Percentiles rank a stretch among this genome's conserved stretches.
These are phyloP conservation scores for Theonella swinhoei DNA, from an alignment of 37 sponge, comb jelly and placozoan species.

Conservation along the genomic window DNA sequence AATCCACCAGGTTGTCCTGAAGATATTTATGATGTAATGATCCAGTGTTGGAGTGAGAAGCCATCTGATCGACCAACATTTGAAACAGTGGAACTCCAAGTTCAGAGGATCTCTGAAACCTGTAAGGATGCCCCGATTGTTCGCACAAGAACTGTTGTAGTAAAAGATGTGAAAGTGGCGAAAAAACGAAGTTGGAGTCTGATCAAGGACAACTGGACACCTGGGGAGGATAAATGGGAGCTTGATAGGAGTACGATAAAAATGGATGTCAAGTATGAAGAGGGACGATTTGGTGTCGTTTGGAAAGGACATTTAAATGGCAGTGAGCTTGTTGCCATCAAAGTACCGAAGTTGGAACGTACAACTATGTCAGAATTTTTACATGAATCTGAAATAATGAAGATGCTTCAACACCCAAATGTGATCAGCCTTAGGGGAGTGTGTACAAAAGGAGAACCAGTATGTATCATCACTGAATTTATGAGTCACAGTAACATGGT, in stretches of 20 bases:
- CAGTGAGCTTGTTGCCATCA: neutral
- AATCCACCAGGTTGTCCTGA: conserved; percentile 47
- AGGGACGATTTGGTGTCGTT: neutral
- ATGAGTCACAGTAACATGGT: neutral
- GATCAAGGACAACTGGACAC: neutral
- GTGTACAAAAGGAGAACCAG: conserved; percentile 1
- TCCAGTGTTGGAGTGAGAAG: conserved; percentile 53
- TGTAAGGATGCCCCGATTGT: neutral
- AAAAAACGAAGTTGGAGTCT: neutral
- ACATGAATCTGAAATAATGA: neutral
- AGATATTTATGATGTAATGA: conserved; percentile 54
- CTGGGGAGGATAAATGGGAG: neutral
- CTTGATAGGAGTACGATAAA: neutral
- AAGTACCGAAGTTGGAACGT: neutral
- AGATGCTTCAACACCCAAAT: neutral
- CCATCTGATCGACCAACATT: conserved; percentile 47
- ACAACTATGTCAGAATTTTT: neutral
- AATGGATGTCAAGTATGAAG: neutral
- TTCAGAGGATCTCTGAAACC: conserved; percentile 1
- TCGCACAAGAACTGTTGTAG: neutral
- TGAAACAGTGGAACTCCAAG: conserved; percentile 12
- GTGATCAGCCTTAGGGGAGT: neutral
- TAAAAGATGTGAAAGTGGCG: neutral
- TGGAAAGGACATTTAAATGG: neutral
- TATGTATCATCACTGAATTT: neutral